A percentile compares a stretch with the other conserved stretches of the same genome.
Evolutionary conservation across 2,888 invertebrate species (phyloP).

Genomic region (Andrena haemorrhoa): DNA sequence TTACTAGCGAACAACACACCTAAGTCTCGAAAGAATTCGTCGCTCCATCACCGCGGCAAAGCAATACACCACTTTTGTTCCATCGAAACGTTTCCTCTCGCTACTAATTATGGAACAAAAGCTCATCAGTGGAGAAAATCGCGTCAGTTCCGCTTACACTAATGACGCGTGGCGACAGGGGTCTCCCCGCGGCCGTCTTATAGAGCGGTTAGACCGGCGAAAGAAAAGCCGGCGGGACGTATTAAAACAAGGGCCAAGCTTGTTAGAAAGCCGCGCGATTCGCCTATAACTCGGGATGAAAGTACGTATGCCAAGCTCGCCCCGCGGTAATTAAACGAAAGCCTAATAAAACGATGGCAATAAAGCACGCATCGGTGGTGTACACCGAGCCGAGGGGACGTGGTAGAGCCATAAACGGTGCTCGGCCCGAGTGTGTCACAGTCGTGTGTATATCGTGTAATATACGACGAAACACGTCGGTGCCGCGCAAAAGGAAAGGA

Average conservation of each 20-base stretch:
- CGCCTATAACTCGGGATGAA: constrained; percentile 28
- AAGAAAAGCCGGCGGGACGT: neutral
- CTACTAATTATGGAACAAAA: neutral
- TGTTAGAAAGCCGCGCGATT: constrained; percentile 43
- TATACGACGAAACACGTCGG: constrained; percentile 49
- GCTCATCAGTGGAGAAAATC: neutral
- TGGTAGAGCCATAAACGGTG: constrained; percentile 70
- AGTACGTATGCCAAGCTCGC: constrained; percentile 26
- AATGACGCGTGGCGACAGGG: neutral
- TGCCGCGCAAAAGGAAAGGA: constrained; percentile 48
- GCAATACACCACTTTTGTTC: too few relatives aligned
- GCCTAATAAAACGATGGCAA: constrained; percentile 63
- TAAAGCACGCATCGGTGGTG: constrained; percentile 59
- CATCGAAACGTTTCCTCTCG: neutral
- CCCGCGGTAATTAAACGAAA: constrained; percentile 64
- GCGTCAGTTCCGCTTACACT: neutral
- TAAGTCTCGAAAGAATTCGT: neutral
- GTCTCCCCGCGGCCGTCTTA: neutral
- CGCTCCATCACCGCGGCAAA: neutral
- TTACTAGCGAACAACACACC: neutral
- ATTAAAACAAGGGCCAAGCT: constrained; percentile 39
- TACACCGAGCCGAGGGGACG: constrained; percentile 27
- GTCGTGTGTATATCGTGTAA: constrained; percentile 53
- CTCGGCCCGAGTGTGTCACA: constrained; percentile 54
- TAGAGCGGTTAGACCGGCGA: neutral